Percentiles rank a stretch among this genome's conserved stretches.
Evolutionary conservation across 1,140 invertebrate species (phyloP).

Genomic region (Ceratina australensis): DNA sequence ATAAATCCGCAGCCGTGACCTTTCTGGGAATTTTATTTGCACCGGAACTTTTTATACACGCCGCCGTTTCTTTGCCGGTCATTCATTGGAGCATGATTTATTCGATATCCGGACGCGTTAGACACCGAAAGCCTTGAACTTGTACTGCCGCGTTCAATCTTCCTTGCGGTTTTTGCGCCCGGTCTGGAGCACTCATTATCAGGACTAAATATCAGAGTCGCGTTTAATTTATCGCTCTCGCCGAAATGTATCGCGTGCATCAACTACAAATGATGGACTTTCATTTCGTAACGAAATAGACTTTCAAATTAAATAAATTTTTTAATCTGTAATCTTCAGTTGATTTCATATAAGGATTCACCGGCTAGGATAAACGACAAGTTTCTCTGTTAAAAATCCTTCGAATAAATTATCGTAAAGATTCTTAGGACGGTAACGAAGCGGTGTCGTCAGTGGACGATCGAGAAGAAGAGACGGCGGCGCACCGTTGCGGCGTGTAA

Average conservation of each 20-base stretch:
- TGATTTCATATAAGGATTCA: not conserved
- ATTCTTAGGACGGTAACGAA: constrained; percentile 46
- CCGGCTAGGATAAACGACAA: not conserved
- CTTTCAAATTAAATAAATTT: too few species aligned
- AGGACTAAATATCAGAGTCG: constrained; percentile 10
- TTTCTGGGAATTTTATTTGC: not conserved
- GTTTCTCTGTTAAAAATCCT: not conserved
- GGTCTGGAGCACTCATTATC: not conserved
- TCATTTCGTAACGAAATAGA: too few species aligned
- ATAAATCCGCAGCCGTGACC: not conserved
- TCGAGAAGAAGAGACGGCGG: constrained; percentile 31
- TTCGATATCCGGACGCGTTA: not conserved
- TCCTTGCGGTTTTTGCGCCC: not conserved
- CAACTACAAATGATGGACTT: not conserved
- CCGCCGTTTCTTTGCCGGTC: not conserved
- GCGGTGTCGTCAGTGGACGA: constrained; percentile 53
- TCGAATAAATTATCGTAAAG: too few species aligned
- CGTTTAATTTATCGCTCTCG: not conserved
- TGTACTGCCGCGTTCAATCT: constrained; percentile 11
- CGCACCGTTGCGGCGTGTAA: constrained; percentile 59
- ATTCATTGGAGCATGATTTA: constrained; percentile 21
- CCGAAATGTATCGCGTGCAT: not conserved
- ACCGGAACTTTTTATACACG: not conserved
- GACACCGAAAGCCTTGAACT: constrained; percentile 29
- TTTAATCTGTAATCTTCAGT: too few species aligned